Evolutionary conservation across 2,113 vertebrate species (phyloP), one percentile per base, ranked within the genome.

Genomic region (Carassius auratus): DNA sequence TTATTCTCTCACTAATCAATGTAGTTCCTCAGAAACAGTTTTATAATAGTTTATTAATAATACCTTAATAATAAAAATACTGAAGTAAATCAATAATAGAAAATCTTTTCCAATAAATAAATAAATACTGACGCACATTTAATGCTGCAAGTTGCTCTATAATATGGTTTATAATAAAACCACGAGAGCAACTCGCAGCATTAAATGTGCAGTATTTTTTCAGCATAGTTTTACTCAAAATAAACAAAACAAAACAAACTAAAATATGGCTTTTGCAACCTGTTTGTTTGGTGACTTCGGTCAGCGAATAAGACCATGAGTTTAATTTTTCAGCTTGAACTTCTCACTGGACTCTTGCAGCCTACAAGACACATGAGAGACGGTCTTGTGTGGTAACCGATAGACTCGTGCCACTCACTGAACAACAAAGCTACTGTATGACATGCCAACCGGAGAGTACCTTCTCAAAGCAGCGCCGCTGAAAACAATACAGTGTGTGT

Each of bases 351-450:
- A 76, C 33, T 52, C 36, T 2, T 23, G 26, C 84, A 68, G 84
- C n/a, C 64, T 84, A 36, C 50, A 42, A 84, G 85, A 84, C 76
- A 85, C 66, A 87, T 69, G 84, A 83, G 76, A 64, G 81, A 87
- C 76, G 76, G 71, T 69, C 73, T 59, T 69, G 85, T 36, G 81
- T 19, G 76, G 81, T 86, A 84, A 87, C 55, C 36, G 84, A 86
- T 87, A 89, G 68, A 68, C 71, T 66, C 36, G 52, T 69, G 84
- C 76, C 81, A 84, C 84, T 62, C 30, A 38, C 55, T 12, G 23
- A 83, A 81, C 83, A 84, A 87, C 86, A 89, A 84, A 62, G 48
- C 21, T 73, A 84, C 86, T 89, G 88, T 89, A 59, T 74, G 45
- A 30, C 4, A 50, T 84, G 85, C 76, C 71, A 87, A 83, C 73